Conservation (phyloP, 2,888 invertebrate species). For the Sarcophaga subvicina region DNA sequence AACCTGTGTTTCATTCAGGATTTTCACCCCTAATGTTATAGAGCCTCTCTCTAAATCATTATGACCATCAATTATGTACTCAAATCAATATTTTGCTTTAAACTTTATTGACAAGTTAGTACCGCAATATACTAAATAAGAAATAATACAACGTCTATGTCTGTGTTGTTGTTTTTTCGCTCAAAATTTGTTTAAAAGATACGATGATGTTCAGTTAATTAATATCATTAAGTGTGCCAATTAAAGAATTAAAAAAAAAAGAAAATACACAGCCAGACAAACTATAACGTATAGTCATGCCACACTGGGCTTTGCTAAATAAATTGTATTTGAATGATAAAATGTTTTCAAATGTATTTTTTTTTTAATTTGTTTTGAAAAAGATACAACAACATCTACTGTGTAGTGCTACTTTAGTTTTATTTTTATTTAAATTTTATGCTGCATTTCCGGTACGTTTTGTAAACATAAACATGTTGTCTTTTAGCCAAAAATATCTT, state of each 20-base stretch:
- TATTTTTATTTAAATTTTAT: slow-evolving; percentile 45
- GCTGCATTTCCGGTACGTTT: slow-evolving; percentile 62
- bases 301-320: slow-evolving; percentile 4
- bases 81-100: no score
- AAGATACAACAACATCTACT: not conserved
- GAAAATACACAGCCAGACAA: not conserved
- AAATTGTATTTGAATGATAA: slow-evolving; percentile 24
- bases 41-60: no score
- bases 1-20: no score
- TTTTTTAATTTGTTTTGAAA: no score
- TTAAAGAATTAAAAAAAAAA: not conserved
- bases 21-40: no score
- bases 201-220: slow-evolving; percentile 34
- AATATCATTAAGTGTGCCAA: slow-evolving; percentile 50
- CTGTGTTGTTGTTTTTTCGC: not conserved
- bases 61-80: no score
- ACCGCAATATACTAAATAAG: no score
- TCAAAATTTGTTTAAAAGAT: not conserved
- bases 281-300: not conserved
- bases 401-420: not conserved
- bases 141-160: not conserved
- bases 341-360: slow-evolving; percentile 1
- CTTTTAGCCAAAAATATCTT: slow-evolving; percentile 20
- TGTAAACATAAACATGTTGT: slow-evolving; percentile 35
- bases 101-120: no score